Percentiles rank a stretch among this genome's conserved stretches.
Conservation (phyloP, 1,140 invertebrate genomes). For the Meloidogyne hapla region DNA sequence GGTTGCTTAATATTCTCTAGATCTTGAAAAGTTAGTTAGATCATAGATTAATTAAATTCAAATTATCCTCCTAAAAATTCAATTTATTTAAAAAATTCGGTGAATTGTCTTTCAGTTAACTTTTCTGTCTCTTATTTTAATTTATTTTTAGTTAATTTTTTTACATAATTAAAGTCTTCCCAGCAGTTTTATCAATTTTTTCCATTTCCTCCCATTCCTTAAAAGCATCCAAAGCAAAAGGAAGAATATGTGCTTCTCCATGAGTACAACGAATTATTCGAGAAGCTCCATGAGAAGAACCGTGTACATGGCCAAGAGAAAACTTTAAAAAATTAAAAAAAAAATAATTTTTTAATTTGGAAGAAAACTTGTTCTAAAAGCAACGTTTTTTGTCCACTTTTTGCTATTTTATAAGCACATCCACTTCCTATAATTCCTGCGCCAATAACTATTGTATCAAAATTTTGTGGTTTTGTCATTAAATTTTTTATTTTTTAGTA, state of each 20-base stretch:
- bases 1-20: no score
- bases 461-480: constrained; percentile 19
- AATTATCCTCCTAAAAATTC: no score
- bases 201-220: constrained; percentile 37
- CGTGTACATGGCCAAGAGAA: constrained; percentile 32
- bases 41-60: no score
- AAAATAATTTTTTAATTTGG: neutral
- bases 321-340: constrained; percentile 23
- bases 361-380: constrained; percentile 41
- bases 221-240: constrained; percentile 42
- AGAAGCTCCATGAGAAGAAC: constrained; percentile 50
- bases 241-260: constrained; percentile 37
- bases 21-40: no score
- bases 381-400: constrained; percentile 45
- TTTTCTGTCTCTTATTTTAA: no score
- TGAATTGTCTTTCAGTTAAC: no score
- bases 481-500: no score
- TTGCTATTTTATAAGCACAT: constrained; percentile 43
- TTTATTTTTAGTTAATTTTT: neutral
- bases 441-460: constrained; percentile 48
- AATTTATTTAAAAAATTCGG: no score
- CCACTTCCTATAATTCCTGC: constrained; percentile 41
- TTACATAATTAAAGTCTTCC: constrained; percentile 25
- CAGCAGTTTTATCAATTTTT: constrained; percentile 19
- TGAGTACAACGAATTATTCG: constrained; percentile 49